Evolutionary conservation across 2,113 vertebrate species (phyloP).

Genomic region (Pseudopipra pipra): DNA sequence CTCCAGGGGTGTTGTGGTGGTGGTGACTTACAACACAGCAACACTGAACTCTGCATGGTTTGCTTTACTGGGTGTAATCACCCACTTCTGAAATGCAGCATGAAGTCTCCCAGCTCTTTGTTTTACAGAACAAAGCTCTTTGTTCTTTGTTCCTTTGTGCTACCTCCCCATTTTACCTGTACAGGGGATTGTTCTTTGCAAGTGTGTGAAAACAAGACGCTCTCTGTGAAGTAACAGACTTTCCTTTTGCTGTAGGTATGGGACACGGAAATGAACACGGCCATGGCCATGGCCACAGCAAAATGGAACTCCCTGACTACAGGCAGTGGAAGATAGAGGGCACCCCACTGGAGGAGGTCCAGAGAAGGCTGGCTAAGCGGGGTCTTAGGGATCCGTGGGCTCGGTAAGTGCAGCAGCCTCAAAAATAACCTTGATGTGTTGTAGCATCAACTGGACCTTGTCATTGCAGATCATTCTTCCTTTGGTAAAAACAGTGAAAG

Average conservation of each 20-base stretch:
- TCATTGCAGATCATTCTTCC: not conserved
- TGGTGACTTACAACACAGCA: not conserved
- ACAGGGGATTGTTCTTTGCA: not conserved
- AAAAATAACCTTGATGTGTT: not conserved
- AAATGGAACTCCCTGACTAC: conserved; percentile 86
- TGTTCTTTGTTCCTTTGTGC: not conserved
- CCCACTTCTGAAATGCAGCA: not conserved
- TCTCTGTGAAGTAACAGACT: not conserved
- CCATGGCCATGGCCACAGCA: conserved; percentile 69
- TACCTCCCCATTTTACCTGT: not conserved
- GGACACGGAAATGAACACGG: conserved; percentile 76
- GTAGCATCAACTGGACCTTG: not conserved
- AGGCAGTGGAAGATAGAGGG: conserved; percentile 88
- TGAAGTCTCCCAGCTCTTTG: not conserved
- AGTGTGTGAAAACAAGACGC: not conserved
- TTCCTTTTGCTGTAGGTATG: conserved; percentile 66
- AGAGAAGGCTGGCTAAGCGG: conserved; percentile 78
- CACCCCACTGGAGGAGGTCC: conserved; percentile 86
- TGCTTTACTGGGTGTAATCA: not conserved
- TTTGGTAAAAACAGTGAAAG: not conserved
- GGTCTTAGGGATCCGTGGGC: conserved; percentile 92
- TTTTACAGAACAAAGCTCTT: not conserved
- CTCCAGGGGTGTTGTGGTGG: not conserved
- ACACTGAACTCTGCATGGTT: not conserved
- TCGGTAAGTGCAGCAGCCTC: conserved; percentile 75